Percentiles rank a stretch among this genome's conserved stretches.
Conservation (phyloP, 2,888 invertebrate species). For the Incurvaria masculella region DNA sequence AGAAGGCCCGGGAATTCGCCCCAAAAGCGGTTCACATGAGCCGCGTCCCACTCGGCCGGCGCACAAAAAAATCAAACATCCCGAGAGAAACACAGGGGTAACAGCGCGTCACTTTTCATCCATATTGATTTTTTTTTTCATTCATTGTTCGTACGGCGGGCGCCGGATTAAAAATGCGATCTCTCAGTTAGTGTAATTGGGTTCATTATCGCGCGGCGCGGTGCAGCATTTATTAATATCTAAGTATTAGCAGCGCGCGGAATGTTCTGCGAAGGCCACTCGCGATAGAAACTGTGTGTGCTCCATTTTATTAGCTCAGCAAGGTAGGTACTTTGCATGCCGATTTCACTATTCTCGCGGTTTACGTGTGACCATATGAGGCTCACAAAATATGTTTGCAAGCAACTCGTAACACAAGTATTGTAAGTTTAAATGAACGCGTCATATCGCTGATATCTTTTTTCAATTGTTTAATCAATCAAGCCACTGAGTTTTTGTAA, state of each 20-base stretch:
- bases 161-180: constrained; percentile 40
- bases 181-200: constrained; percentile 43
- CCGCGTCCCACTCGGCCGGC: constrained; percentile 51
- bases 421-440: too few species aligned
- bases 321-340: neutral
- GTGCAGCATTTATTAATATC: constrained; percentile 47
- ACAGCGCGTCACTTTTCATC: constrained; percentile 49
- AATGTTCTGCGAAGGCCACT: constrained; percentile 53
- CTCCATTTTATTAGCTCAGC: neutral
- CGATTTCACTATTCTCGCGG: neutral
- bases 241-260: constrained; percentile 54
- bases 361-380: too few species aligned
- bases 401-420: too few species aligned
- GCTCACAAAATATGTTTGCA: too few species aligned
- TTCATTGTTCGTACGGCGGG: constrained; percentile 49
- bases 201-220: constrained; percentile 39
- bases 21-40: constrained; percentile 57
- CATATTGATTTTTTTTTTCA: constrained; percentile 56
- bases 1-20: constrained; percentile 56
- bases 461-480: too few species aligned
- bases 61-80: constrained; percentile 54
- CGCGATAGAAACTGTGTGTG: constrained; percentile 43
- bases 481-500: too few species aligned
- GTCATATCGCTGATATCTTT: too few species aligned
- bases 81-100: constrained; percentile 57